Evolutionary conservation across 2,797 vertebrate species (phyloP).

Genomic region (Cheirogaleus major): DNA sequence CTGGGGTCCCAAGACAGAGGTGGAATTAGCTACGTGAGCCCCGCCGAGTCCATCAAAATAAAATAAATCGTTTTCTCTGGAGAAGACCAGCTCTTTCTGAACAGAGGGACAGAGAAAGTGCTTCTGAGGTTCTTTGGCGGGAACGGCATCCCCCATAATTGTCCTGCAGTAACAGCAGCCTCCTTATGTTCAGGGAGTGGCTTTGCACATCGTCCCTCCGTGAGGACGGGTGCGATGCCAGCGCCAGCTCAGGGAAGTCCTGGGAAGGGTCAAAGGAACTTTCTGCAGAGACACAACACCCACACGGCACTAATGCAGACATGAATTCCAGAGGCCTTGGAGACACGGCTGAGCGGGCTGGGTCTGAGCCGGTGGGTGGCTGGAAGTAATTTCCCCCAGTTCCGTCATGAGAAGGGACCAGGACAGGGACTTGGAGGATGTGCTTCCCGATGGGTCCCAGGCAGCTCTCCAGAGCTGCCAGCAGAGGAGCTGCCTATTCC

Average conservation of each 20-base stretch:
- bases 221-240: no score
- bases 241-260: rapidly evolving
- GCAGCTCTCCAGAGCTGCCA: not conserved
- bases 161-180: rapidly evolving
- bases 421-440: rapidly evolving
- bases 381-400: no score
- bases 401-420: not conserved
- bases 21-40: rapidly evolving
- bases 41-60: rapidly evolving
- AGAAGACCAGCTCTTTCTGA: not conserved
- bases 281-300: not conserved
- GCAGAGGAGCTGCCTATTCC: rapidly evolving
- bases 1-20: not conserved
- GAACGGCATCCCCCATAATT: rapidly evolving
- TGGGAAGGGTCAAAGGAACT: not conserved
- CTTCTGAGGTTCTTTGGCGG: no score
- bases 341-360: not conserved
- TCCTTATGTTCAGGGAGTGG: rapidly evolving
- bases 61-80: not conserved
- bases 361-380: no score
- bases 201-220: rapidly evolving
- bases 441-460: not conserved
- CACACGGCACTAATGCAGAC: rapidly evolving
- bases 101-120: not conserved
- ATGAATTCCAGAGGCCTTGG: not conserved